Conservation (phyloP, 2,113 vertebrate genomes). For the Phaethornis superciliosus region DNA sequence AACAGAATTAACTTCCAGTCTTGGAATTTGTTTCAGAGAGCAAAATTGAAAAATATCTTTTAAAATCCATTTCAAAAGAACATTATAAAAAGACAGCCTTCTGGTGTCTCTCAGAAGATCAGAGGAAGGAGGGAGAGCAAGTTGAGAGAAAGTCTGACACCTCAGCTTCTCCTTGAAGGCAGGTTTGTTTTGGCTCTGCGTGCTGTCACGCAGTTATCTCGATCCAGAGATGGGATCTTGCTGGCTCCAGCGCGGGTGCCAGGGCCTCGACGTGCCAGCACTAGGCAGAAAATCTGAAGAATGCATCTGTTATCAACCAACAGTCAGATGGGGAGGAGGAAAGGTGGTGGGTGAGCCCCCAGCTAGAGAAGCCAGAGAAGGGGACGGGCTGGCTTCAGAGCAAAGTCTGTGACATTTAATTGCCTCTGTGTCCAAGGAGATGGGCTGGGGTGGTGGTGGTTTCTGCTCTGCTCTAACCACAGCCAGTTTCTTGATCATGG, state of each 20-base stretch:
- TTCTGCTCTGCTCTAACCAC: background rate
- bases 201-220: background rate
- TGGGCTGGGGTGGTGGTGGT: rapidly evolving
- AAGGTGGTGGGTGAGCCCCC: background rate
- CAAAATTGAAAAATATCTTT: background rate
- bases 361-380: background rate
- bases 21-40: background rate
- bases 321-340: background rate
- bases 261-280: rapidly evolving
- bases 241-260: background rate
- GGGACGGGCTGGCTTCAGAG: rapidly evolving
- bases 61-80: background rate
- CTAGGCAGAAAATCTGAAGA: slow-evolving; percentile 9
- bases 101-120: background rate
- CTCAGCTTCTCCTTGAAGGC: background rate
- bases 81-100: background rate
- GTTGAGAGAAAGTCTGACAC: background rate
- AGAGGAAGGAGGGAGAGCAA: background rate
- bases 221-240: rapidly evolving
- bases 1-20: background rate
- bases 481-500: background rate
- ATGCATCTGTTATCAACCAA: background rate
- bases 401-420: background rate
- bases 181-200: background rate
- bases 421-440: rapidly evolving